Conservation (phyloP, 2,113 vertebrate species). For the Pionites leucogaster region DNA sequence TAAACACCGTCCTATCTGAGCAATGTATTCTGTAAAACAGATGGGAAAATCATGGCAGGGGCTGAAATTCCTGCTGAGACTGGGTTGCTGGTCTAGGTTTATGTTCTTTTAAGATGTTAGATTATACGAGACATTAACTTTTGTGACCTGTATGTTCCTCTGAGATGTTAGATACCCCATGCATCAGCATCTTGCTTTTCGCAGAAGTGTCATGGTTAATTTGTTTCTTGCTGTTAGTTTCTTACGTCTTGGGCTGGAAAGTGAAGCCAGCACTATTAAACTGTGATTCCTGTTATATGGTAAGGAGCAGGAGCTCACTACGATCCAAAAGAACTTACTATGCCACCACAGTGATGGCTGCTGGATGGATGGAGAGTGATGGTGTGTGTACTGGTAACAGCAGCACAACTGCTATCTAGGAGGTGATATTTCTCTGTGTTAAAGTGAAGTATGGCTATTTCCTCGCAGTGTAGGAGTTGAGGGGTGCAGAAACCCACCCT, state of each 20-base stretch:
- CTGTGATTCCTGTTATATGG: neutral
- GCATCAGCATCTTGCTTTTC: neutral
- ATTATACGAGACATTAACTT: too few species aligned
- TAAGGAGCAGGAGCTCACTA: neutral
- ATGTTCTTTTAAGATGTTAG: neutral
- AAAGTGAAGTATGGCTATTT: rapidly evolving
- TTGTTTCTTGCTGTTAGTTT: neutral
- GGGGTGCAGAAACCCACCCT: neutral
- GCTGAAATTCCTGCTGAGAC: neutral
- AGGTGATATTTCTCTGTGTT: neutral
- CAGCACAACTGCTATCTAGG: rapidly evolving
- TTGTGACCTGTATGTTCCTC: neutral
- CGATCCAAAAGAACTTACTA: neutral
- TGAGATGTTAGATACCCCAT: neutral
- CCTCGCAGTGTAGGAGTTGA: neutral
- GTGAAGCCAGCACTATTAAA: neutral
- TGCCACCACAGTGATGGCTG: rapidly evolving
- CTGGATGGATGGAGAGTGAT: neutral
- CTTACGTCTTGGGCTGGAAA: neutral
- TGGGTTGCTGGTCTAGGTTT: neutral
- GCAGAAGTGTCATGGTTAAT: neutral
- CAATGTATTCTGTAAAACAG: neutral
- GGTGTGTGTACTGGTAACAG: rapidly evolving
- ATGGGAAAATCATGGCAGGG: rapidly evolving
- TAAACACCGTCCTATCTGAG: neutral